A percentile compares a stretch with the other conserved stretches of the same genome.
Conservation (phyloP, 2,797 vertebrate genomes). For the Gallinago stenura region DNA sequence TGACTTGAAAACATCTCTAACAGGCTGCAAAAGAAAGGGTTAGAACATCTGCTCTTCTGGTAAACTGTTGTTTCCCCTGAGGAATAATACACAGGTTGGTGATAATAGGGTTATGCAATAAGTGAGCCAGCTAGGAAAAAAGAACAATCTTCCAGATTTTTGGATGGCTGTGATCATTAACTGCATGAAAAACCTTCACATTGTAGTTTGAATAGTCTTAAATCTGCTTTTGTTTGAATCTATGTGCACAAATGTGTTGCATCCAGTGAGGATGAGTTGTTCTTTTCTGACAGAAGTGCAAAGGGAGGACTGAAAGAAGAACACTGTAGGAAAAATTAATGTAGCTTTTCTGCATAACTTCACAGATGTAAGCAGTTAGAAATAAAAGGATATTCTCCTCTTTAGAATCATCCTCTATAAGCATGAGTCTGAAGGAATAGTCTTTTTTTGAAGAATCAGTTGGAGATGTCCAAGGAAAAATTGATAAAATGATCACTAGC, state of each 20-base stretch:
- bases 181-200: not conserved
- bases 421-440: not conserved
- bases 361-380: not conserved
- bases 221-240: not conserved
- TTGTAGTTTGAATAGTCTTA: not conserved
- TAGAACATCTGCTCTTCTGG: not conserved
- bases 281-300: not conserved
- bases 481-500: not conserved
- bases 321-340: not conserved
- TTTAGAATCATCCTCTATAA: not conserved
- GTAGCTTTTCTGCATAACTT: not conserved
- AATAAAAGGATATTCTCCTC: not conserved
- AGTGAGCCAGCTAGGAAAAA: not conserved
- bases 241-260: not conserved
- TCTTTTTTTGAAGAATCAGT: not conserved
- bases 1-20: not conserved
- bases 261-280: not conserved
- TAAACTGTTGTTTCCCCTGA: not conserved
- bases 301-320: not conserved
- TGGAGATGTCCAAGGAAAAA: not conserved
- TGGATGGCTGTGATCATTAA: not conserved
- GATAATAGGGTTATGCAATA: not conserved
- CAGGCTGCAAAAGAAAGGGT: not conserved
- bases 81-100: not conserved
- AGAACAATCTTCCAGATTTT: not conserved